Evolutionary conservation across 2,797 vertebrate genomes (phyloP), one percentile per base, ranked within the genome.

Genomic region (Naso thynnoides): DNA sequence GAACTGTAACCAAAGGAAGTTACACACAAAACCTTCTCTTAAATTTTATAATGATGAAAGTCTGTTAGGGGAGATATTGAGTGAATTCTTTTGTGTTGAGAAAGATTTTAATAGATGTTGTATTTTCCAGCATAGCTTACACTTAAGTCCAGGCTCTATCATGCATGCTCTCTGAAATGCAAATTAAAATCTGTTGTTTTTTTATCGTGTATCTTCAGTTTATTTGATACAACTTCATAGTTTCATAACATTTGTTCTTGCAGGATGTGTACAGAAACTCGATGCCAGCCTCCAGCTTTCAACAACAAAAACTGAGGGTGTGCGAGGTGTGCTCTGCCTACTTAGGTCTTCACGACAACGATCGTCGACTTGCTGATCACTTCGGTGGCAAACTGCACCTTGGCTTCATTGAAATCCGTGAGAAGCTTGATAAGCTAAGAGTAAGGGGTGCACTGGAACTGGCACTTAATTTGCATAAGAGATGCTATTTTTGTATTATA

Each of bases 321-420:
- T 99, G 98, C 86, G 98, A 99, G 89, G 98, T 99, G 45, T 99
- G 98, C 89, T 99, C 97, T 0, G 98, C 98, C 47, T 99, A 99
- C 71, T 92, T 99, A 91, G 98, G 98, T 77, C 96, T 99, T 74
- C 98, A 99, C 61, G 98, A 99, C 91, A 99, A 99, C 39, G 98
- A 99, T 76, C 96, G 98, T 1, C 95, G 98, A 65, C 94, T 99
- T 67, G 98, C 98, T 19, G 98, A 99, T 91, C 98, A 99, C 89
- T 99, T 99, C 66, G 98, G 98, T n/a, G 98, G 98, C 52, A 99
- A 99, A 86, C 94, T 99, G 45, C 98, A 99, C 88, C 92, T 99
- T 70, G 98, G 98, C 81, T 99, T 99, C 90, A 99, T 99, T 84
- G 96, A 99, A 94, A 99, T 99, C 88, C 95, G 98, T 45, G 98